Evolutionary conservation across 1,140 invertebrate species (phyloP).

Genomic region (Chionoecetes opilio): DNA sequence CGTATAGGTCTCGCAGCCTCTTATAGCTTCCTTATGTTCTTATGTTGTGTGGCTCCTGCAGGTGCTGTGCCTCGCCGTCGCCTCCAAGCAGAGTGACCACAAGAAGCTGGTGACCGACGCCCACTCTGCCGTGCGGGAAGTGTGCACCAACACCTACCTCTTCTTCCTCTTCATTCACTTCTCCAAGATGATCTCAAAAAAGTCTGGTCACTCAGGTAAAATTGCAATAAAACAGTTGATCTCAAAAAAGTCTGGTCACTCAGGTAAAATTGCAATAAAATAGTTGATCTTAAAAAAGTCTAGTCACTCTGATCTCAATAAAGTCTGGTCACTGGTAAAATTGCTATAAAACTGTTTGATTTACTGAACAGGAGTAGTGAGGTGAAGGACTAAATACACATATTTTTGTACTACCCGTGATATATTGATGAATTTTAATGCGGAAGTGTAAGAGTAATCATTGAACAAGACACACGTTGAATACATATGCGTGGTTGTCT

Average conservation of each 20-base stretch:
- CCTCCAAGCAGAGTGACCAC: conserved; percentile 72
- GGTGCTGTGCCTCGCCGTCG: conserved; percentile 72
- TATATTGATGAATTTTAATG: too few relatives aligned
- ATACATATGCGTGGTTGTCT: too few relatives aligned
- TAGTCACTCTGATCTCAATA: conserved; percentile 64
- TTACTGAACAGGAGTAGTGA: too few relatives aligned
- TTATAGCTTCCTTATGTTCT: too few relatives aligned
- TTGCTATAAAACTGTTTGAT: too few relatives aligned
- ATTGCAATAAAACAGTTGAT: conserved; percentile 76
- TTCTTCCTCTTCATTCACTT: conserved; percentile 77
- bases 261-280: conserved; percentile 69
- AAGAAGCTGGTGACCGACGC: conserved; percentile 72
- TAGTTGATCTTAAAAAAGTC: conserved; percentile 70
- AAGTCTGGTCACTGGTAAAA: too few relatives aligned
- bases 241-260: conserved; percentile 62
- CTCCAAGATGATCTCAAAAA: conserved; percentile 75
- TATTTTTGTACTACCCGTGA: too few relatives aligned
- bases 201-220: conserved; percentile 66
- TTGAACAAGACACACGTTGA: too few relatives aligned
- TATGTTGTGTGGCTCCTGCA: conserved; percentile 28
- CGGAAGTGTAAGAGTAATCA: too few relatives aligned
- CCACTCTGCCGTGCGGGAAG: conserved; percentile 72
- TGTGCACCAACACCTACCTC: conserved; percentile 69
- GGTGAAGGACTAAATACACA: too few relatives aligned
- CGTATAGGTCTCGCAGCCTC: too few relatives aligned